Evolutionary conservation across 2,888 invertebrate genomes (phyloP).

Genomic region (Caenorhabditis sp.): DNA sequence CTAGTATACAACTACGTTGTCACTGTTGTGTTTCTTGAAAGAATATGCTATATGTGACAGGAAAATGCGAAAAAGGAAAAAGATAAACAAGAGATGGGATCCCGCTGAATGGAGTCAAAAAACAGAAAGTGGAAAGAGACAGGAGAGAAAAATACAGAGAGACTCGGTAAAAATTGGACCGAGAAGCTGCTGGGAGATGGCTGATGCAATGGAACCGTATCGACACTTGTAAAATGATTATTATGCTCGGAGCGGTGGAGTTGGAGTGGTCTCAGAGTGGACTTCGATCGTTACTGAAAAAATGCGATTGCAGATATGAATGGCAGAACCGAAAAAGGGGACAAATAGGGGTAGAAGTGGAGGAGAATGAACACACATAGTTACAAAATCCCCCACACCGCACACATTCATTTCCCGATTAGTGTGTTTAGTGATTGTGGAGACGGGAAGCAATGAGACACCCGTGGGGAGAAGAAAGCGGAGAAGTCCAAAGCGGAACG

Average conservation of each 20-base stretch:
- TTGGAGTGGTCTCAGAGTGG: constrained; percentile 10
- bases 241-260: constrained; percentile 40
- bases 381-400: constrained; percentile 23
- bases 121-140: constrained; percentile 33
- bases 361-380: neutral
- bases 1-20: constrained; percentile 48
- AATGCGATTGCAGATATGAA: neutral
- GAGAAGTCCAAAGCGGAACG: constrained; percentile 19
- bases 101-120: constrained; percentile 48
- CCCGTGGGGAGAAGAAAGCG: constrained; percentile 25
- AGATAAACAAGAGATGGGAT: constrained; percentile 36
- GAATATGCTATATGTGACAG: constrained; percentile 5
- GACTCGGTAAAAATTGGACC: constrained; percentile 17
- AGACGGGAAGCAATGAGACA: constrained; percentile 8
- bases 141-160: constrained; percentile 43
- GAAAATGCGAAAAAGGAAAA: constrained; percentile 39
- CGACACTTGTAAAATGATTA: constrained; percentile 60
- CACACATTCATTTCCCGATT: constrained; percentile 20
- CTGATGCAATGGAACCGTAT: constrained; percentile 57
- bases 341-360: constrained; percentile 7
- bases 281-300: constrained; percentile 46
- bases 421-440: constrained; percentile 30
- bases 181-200: constrained; percentile 45
- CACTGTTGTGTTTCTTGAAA: constrained; percentile 5
- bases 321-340: neutral